These are phyloP conservation scores for Gymnoscelis rufifasciata DNA, from an alignment of 2,888 invertebrate genomes.

Conservation along the genomic window DNA sequence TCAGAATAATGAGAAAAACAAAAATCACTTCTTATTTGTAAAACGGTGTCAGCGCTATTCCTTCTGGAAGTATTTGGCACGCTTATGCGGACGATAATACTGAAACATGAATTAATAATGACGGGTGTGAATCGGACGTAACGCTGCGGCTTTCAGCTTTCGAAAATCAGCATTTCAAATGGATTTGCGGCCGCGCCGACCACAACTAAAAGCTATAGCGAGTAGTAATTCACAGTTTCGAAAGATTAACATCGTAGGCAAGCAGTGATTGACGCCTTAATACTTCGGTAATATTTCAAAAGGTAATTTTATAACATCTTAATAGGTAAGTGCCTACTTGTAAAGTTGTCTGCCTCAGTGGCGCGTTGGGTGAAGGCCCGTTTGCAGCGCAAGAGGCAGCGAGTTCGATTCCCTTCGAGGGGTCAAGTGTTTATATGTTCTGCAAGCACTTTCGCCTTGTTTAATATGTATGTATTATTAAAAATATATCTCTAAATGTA, in stretches of 20 bases:
- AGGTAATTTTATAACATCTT: too few species aligned
- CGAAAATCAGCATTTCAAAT: conserved; percentile 40
- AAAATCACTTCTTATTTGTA: conserved; percentile 5
- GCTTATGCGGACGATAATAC: conserved; percentile 30
- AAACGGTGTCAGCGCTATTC: conserved; percentile 16
- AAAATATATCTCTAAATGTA: too few species aligned
- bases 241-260: conserved; percentile 17
- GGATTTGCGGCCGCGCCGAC: conserved; percentile 34
- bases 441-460: too few species aligned
- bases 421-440: too few species aligned
- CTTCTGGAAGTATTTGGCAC: conserved; percentile 26
- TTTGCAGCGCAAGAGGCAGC: too few species aligned
- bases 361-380: too few species aligned
- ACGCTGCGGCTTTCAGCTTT: conserved; percentile 25
- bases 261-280: not conserved
- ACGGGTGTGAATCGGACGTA: conserved; percentile 27
- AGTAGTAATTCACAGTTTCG: conserved; percentile 28
- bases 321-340: too few species aligned
- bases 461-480: too few species aligned
- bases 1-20: conserved; percentile 5
- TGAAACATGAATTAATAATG: conserved; percentile 29
- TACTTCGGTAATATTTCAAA: too few species aligned
- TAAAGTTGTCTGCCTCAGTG: too few species aligned
- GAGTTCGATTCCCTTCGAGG: too few species aligned
- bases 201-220: conserved; percentile 35